Evolutionary conservation across 2,797 vertebrate species (phyloP).

Genomic region (Centropyge bicolor): DNA sequence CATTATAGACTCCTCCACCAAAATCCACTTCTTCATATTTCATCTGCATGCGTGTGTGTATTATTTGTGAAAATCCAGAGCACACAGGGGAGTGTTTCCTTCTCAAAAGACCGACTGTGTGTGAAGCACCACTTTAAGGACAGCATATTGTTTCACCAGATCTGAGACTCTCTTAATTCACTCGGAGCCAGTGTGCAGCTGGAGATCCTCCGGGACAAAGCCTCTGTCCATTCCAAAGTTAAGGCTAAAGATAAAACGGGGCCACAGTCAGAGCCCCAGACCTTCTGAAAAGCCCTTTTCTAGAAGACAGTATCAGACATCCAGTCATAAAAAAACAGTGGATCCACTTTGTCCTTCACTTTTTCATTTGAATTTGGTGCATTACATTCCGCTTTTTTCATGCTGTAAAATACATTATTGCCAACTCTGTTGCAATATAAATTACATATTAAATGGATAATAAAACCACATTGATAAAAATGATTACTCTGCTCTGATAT

Average conservation of each 20-base stretch:
- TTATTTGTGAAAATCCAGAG: not conserved
- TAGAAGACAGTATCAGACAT: not conserved
- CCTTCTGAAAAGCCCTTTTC: not conserved
- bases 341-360: not conserved
- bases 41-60: not conserved
- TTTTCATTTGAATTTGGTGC: not conserved
- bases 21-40: not conserved
- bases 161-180: slow-evolving; percentile 25
- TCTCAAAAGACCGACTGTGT: slow-evolving; percentile 7
- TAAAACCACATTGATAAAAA: not conserved
- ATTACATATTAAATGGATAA: not conserved
- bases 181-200: not conserved
- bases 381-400: not conserved
- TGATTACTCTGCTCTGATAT: not conserved
- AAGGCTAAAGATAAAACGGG: slow-evolving; percentile 28
- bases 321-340: not conserved
- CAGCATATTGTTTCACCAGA: slow-evolving; percentile 5
- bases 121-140: slow-evolving; percentile 15
- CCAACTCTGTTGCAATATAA: not conserved
- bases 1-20: not conserved
- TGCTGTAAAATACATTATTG: not conserved
- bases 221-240: slow-evolving; percentile 27
- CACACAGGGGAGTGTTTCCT: not conserved
- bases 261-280: slow-evolving; percentile 11
- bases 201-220: slow-evolving; percentile 6